These are phyloP conservation scores for Boulengeromyrus knoepffleri DNA, from an alignment of 2,113 vertebrate genomes.

Conservation along the genomic window DNA sequence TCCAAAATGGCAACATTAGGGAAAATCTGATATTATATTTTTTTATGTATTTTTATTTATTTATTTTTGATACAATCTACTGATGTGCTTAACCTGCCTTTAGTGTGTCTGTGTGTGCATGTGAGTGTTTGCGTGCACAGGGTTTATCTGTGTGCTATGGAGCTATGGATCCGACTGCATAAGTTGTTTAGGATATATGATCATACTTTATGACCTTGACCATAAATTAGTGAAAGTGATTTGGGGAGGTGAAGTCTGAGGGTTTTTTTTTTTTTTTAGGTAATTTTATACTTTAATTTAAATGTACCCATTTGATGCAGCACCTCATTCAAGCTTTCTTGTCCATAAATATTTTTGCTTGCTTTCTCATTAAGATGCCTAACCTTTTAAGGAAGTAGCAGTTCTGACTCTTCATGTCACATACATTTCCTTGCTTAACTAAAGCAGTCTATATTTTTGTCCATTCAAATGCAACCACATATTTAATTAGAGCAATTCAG, in stretches of 20 bases:
- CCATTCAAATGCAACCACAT: background rate
- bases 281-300: background rate
- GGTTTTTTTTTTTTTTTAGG: background rate
- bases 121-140: background rate
- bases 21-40: background rate
- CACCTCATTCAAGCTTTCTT: background rate
- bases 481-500: background rate
- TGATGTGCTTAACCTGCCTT: background rate
- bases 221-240: background rate
- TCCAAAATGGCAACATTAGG: background rate
- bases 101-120: background rate
- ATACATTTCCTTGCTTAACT: background rate
- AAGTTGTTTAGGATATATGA: background rate
- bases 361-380: background rate
- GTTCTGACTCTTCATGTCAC: background rate
- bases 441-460: background rate
- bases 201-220: background rate
- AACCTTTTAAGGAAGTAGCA: background rate
- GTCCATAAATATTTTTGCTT: background rate
- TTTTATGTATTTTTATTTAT: background rate
- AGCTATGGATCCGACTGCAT: background rate
- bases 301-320: background rate
- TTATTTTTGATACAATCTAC: background rate
- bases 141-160: background rate
- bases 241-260: background rate